Base-by-base conservation (phyloP, 2,113 vertebrate genomes). In the Microcebus murinus region DNA sequence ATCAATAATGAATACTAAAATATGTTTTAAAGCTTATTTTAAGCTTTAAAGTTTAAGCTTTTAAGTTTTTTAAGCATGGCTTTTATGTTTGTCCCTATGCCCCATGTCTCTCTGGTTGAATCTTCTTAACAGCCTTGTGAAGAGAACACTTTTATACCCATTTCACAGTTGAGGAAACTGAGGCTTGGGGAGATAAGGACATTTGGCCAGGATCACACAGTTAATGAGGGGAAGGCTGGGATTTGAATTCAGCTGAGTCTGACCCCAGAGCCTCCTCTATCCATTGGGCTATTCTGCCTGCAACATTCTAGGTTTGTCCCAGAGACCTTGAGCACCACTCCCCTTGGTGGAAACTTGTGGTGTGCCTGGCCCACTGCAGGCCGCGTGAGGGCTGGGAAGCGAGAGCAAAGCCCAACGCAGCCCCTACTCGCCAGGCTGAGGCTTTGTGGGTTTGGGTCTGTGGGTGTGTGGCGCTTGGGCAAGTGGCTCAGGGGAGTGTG, bases 161-260 rank as follows among this genome's bases (percentile, higher is more conserved):
- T 20, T 81, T 98, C 71, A 77, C 55, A 94, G 4, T n/a, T 68
- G 59, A 87, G 57, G n/a, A 92, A 68, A 85, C 73, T 42, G 83
- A 95, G 83, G 21, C 14, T 86, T 83, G 85, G 27, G 34, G 1
- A 39, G 29, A 25, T 45, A 70, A 90, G 55, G 61, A 81, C 45
- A 5, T 91, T 82, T 94, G 85, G 20, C 48, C 59, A 92, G 82
- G 55, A 82, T 48, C 13, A 23, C 13, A 23, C 29, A 50, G 57
- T 93, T 87, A 61, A 8, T 36, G 48, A 77, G n/a, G 18, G 23
- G 23, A 57, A 86, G 73, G 52, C 84, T 82, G 61, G 34, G 25
- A 29, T 86, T 63, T 50, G 25, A 67, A 65, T 81, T 77, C n/a
- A 82, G 42, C 50, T n/a, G 8, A 90, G 23, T 68, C 65, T 57